Evolutionary conservation across 2,888 invertebrate species (phyloP).

Genomic region (Drosophila anomalata): DNA sequence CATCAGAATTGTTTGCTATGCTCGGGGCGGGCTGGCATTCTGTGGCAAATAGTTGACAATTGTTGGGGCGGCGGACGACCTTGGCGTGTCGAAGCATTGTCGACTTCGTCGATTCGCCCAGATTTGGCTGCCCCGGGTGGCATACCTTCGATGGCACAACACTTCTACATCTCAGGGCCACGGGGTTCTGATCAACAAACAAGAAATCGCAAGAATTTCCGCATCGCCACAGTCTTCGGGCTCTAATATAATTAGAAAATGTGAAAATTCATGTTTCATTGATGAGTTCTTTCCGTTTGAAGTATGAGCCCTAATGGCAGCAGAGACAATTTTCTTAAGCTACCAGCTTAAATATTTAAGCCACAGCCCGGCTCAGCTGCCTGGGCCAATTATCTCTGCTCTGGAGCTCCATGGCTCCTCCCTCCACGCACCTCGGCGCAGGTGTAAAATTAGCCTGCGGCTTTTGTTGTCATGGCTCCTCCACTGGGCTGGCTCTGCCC

Average conservation of each 20-base stretch:
- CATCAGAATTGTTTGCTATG: constrained; percentile 17
- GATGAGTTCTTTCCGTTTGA: constrained; percentile 24
- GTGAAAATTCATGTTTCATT: constrained; percentile 52
- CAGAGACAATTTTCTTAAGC: constrained; percentile 47
- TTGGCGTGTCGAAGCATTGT: constrained; percentile 49
- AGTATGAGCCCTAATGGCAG: constrained; percentile 3
- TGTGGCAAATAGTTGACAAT: constrained; percentile 73
- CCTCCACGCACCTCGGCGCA: constrained; percentile 35
- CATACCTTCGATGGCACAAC: constrained; percentile 35
- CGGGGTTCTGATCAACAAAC: constrained; percentile 16
- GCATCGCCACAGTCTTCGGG: not conserved
- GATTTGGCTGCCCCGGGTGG: constrained; percentile 35
- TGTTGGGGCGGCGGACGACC: constrained; percentile 58
- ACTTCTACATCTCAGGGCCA: constrained; percentile 20
- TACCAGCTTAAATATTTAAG: constrained; percentile 64
- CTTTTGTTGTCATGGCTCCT: constrained; percentile 60
- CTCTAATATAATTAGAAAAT: constrained; percentile 70
- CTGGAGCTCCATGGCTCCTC: no score
- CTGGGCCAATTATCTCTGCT: constrained; percentile 54
- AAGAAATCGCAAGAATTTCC: constrained; percentile 4
- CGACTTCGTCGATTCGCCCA: constrained; percentile 41
- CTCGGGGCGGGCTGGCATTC: constrained; percentile 6
- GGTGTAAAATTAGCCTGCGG: constrained; percentile 70
- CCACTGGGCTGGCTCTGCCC: constrained; percentile 15
- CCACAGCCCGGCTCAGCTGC: constrained; percentile 25